Percentiles rank a stretch among this genome's conserved stretches.
Evolutionary conservation across 2,888 invertebrate species (phyloP).

Genomic region (Lacanobia wlatinum): DNA sequence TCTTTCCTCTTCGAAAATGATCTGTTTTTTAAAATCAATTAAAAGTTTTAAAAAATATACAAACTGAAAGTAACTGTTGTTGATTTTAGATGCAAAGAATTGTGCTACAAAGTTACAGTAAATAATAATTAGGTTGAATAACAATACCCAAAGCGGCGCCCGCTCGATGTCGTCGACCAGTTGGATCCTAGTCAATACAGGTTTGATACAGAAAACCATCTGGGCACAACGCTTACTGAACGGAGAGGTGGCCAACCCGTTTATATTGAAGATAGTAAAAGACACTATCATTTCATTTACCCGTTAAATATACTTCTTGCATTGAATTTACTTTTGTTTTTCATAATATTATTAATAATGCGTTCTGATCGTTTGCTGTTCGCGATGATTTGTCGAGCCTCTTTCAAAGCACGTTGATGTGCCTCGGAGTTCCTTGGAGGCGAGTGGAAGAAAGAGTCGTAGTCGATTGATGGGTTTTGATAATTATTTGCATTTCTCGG

Average conservation of each 20-base stretch:
- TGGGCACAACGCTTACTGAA: not conserved
- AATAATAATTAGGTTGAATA: not conserved
- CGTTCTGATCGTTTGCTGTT: constrained; percentile 68
- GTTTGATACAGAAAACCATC: not conserved
- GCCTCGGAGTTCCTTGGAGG: constrained; percentile 29
- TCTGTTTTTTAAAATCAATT: not conserved
- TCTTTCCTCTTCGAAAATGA: constrained; percentile 50
- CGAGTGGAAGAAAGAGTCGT: constrained; percentile 56
- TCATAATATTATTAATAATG: constrained; percentile 58
- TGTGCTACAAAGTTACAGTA: not conserved
- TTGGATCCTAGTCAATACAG: not conserved
- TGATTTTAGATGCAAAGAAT: not conserved
- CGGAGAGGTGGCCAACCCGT: not conserved
- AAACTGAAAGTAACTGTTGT: not conserved
- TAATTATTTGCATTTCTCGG: constrained; percentile 17
- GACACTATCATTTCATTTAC: constrained; percentile 18
- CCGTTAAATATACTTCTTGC: constrained; percentile 41
- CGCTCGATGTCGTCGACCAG: not conserved
- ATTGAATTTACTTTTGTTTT: constrained; percentile 35
- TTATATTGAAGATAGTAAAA: constrained; percentile 15
- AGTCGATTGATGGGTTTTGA: constrained; percentile 38
- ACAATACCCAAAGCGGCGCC: not conserved
- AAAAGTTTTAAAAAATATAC: not conserved
- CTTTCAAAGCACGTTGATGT: constrained; percentile 64
- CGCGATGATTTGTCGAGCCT: constrained; percentile 72